Conservation (phyloP, 2,888 invertebrate genomes). For the Pecten maximus region DNA sequence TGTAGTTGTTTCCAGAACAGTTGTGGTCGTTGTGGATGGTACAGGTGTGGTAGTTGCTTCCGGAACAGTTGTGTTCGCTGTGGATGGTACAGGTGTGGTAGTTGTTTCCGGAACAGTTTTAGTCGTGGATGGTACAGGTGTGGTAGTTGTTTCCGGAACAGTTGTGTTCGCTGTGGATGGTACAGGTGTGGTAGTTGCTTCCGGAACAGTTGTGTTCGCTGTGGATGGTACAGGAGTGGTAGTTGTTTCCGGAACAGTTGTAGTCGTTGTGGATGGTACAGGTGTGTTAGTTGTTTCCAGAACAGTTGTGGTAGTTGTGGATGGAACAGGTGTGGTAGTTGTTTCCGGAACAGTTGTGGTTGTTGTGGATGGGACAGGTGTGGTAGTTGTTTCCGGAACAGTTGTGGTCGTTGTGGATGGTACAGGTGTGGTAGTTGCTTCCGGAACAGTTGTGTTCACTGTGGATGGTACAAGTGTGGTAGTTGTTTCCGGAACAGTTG, state of each 20-base stretch:
- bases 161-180: too few relatives aligned
- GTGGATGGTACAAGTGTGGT: not conserved
- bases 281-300: too few relatives aligned
- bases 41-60: not conserved
- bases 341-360: not conserved
- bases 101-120: too few relatives aligned
- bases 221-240: too few relatives aligned
- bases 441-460: not conserved
- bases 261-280: too few relatives aligned
- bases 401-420: constrained; percentile 30
- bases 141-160: too few relatives aligned
- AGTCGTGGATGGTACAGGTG: too few relatives aligned
- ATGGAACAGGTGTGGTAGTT: not conserved
- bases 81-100: too few relatives aligned
- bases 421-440: not conserved
- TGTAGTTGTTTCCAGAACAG: too few relatives aligned
- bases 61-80: not conserved
- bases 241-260: too few relatives aligned
- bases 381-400: not conserved
- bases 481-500: not conserved
- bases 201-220: too few relatives aligned
- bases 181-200: too few relatives aligned
- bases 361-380: constrained; percentile 24
- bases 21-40: not conserved
- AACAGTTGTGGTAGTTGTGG: not conserved